phyloP scores from a whole-genome alignment of 2,797 vertebrate species.

The Pantherophis vulpinus region DNA sequence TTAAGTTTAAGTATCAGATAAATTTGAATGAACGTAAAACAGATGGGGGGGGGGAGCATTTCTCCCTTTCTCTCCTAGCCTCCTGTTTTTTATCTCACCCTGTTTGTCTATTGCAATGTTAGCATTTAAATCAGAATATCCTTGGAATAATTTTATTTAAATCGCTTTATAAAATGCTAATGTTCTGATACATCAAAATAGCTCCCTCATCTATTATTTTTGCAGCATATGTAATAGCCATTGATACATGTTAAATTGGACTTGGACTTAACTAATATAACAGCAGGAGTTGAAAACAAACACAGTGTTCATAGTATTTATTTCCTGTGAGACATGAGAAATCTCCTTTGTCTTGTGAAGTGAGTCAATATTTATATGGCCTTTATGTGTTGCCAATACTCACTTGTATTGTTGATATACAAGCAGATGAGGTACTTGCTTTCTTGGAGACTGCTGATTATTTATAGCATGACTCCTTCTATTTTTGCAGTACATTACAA shows the following conservation, averaged over 20 bases:
- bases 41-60: background rate
- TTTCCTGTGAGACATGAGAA: conserved; percentile 55
- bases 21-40: background rate
- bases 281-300: conserved; percentile 41
- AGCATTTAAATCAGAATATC: background rate
- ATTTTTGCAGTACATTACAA: conserved; percentile 20
- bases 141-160: background rate
- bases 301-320: conserved; percentile 18
- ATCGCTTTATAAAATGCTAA: background rate
- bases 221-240: background rate
- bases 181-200: background rate
- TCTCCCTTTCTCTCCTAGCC: background rate
- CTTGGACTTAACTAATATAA: conserved; percentile 17
- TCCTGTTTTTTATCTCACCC: background rate
- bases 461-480: background rate
- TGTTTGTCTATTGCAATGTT: background rate
- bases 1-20: background rate
- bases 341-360: conserved; percentile 46
- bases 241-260: background rate
- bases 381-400: conserved; percentile 43
- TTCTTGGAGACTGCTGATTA: conserved; percentile 27
- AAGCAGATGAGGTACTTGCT: conserved; percentile 21
- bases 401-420: conserved; percentile 6
- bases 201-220: background rate
- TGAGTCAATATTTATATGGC: conserved; percentile 48